Evolutionary conservation across 2,113 vertebrate genomes (phyloP).

Genomic region (Morone chrysops): DNA sequence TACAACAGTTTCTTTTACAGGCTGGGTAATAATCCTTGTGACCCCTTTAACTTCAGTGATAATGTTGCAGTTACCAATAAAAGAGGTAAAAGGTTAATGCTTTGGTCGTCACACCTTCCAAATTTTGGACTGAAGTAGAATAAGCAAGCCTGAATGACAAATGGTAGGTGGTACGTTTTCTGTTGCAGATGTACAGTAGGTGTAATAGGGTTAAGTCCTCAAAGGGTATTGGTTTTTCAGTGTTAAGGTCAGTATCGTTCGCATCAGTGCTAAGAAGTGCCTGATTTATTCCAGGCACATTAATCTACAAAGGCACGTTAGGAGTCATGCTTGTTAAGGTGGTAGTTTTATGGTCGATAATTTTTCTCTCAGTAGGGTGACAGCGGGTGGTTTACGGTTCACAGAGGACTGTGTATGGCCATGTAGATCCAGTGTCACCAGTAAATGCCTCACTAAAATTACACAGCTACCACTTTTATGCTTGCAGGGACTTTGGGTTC

Average conservation of each 20-base stretch:
- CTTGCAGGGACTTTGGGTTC: slow-evolving; percentile 26
- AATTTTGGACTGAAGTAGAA: neutral
- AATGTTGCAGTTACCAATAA: neutral
- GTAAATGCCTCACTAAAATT: slow-evolving; percentile 55
- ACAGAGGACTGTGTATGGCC: slow-evolving; percentile 28
- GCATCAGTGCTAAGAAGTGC: neutral
- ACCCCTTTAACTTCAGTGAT: neutral
- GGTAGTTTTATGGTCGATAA: slow-evolving; percentile 46
- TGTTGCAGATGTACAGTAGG: neutral
- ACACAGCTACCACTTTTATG: slow-evolving; percentile 51
- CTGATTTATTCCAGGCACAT: slow-evolving; percentile 37
- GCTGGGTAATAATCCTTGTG: neutral
- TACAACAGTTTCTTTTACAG: neutral
- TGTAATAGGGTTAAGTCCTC: neutral
- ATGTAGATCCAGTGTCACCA: slow-evolving; percentile 50
- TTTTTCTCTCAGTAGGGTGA: slow-evolving; percentile 45
- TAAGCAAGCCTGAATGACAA: neutral
- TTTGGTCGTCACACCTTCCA: neutral
- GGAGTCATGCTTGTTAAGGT: slow-evolving; percentile 55
- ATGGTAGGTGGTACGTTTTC: neutral
- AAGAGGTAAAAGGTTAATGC: neutral
- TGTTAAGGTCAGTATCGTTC: neutral
- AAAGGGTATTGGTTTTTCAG: neutral
- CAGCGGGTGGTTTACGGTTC: slow-evolving; percentile 54
- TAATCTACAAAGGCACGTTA: slow-evolving; percentile 48